Percentiles rank a stretch among this genome's conserved stretches.
These are phyloP conservation scores for Ciconia nigra DNA, from an alignment of 2,797 vertebrate species.

Conservation along the genomic window DNA sequence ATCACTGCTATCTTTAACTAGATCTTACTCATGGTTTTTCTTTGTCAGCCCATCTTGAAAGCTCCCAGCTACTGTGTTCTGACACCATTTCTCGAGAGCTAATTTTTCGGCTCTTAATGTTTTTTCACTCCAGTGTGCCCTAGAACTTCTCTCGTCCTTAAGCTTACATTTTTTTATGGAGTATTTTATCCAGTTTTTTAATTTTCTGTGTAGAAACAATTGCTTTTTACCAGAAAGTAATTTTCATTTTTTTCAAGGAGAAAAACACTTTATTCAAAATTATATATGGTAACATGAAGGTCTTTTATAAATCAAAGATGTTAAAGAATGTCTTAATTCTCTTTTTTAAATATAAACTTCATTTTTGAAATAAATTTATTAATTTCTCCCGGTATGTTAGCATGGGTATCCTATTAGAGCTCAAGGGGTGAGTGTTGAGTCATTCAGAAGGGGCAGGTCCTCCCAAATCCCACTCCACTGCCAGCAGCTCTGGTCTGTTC, in stretches of 20 bases:
- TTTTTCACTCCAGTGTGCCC: background rate
- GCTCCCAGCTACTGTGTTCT: background rate
- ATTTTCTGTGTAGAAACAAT: background rate
- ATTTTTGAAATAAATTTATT: background rate
- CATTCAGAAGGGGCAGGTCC: background rate
- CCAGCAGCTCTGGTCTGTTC: background rate
- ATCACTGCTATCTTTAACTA: background rate
- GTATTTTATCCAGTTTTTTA: background rate
- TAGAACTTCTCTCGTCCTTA: background rate
- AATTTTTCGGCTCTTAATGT: background rate
- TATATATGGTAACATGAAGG: background rate
- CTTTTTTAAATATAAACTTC: background rate
- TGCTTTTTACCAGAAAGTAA: background rate
- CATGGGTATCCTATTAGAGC: background rate
- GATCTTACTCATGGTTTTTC: background rate
- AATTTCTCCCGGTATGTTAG: background rate
- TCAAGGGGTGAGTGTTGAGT: background rate
- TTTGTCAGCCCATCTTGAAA: background rate
- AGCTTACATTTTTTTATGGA: background rate
- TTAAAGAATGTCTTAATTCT: background rate
- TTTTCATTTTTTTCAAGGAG: background rate
- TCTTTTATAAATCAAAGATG: background rate
- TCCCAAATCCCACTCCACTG: background rate
- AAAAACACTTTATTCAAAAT: background rate
- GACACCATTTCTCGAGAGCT: background rate